Evolutionary conservation across 2,113 vertebrate species (phyloP).

Genomic region (Thomomys bottae): DNA sequence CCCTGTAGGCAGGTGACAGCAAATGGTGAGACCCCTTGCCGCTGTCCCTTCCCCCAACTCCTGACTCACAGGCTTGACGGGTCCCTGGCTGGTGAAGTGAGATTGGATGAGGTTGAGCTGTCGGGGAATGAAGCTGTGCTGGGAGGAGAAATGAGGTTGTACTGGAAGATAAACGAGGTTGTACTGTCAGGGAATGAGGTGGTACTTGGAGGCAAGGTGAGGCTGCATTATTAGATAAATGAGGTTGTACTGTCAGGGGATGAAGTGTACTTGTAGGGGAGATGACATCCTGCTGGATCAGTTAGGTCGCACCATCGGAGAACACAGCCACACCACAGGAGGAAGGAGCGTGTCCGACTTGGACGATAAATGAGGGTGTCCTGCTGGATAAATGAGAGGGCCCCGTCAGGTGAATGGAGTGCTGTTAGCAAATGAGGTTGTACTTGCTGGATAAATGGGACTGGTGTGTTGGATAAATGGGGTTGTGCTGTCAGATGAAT

Average conservation of each 20-base stretch:
- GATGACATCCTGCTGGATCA: conserved; percentile 61
- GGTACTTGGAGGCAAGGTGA: conserved; percentile 76
- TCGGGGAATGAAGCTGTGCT: conserved; percentile 72
- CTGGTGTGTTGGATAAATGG: conserved; percentile 78
- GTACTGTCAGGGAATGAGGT: conserved; percentile 70
- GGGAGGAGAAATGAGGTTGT: conserved; percentile 72
- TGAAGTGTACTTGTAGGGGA: conserved; percentile 71
- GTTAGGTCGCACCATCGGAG: conserved; percentile 50
- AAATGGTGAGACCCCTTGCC: background rate
- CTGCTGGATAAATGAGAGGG: conserved; percentile 76
- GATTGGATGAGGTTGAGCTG: conserved; percentile 69
- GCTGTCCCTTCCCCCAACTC: background rate
- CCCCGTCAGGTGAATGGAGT: conserved; percentile 79
- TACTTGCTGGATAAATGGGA: conserved; percentile 78
- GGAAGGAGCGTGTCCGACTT: conserved; percentile 50
- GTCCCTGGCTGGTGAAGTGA: conserved; percentile 51
- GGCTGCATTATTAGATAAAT: conserved; percentile 75
- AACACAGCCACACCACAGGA: conserved; percentile 66
- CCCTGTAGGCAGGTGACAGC: background rate
- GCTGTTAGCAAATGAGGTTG: conserved; percentile 81
- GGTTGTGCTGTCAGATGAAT: conserved; percentile 77
- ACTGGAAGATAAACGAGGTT: conserved; percentile 73
- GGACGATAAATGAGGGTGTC: conserved; percentile 78
- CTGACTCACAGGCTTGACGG: background rate
- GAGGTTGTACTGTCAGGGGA: conserved; percentile 67